Conservation (phyloP, 2,113 vertebrate genomes). For the Garra rufa region DNA sequence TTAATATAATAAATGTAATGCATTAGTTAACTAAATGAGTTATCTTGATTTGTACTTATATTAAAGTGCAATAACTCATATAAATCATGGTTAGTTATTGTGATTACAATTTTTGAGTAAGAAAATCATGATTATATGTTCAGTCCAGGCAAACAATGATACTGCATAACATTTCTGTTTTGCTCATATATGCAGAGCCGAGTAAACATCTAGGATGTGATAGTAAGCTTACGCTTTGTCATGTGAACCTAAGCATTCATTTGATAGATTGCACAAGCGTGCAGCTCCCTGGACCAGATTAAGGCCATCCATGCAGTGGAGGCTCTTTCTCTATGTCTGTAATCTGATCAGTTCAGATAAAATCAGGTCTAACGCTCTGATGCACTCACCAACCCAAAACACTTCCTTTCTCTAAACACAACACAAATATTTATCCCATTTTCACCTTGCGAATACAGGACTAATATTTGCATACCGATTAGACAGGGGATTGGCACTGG, state of each 20-base stretch:
- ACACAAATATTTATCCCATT: conserved; percentile 27
- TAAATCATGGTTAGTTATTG: no score
- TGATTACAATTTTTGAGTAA: no score
- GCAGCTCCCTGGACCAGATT: conserved; percentile 32
- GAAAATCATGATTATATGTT: neutral
- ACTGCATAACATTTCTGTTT: neutral
- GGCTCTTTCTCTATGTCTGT: conserved; percentile 23
- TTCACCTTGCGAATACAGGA: neutral
- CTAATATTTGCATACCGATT: conserved; percentile 19
- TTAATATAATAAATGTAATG: no score
- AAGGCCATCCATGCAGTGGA: conserved; percentile 24
- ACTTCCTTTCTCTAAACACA: conserved; percentile 5
- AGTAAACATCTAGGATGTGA: neutral
- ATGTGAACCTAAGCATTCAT: neutral
- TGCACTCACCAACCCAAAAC: neutral
- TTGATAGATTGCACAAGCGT: neutral
- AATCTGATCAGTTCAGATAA: conserved; percentile 51
- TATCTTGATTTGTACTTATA: no score
- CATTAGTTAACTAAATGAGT: no score
- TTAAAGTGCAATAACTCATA: no score
- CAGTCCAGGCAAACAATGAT: neutral
- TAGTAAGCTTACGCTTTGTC: neutral
- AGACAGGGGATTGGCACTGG: neutral
- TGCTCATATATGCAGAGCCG: neutral
- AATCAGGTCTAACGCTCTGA: conserved; percentile 32